These are phyloP conservation scores for Molossus molossus DNA, from an alignment of 2,797 vertebrate genomes.

Conservation along the genomic window DNA sequence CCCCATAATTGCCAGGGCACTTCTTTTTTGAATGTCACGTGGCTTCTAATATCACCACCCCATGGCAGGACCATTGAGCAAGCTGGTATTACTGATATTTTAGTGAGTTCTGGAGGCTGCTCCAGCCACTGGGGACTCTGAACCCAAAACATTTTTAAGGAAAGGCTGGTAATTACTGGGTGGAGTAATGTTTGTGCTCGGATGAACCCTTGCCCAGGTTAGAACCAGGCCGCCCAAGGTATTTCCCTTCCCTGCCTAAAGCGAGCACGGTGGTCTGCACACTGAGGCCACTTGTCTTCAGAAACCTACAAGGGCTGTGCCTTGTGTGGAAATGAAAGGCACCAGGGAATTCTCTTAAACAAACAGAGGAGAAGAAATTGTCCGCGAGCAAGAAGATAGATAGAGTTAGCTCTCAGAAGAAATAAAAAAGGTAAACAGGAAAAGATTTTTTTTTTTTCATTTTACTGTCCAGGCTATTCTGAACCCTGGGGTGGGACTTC, in stretches of 20 bases:
- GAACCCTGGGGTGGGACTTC: background rate
- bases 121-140: constrained; percentile 19
- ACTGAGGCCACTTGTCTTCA: background rate
- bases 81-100: background rate
- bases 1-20: background rate
- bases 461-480: constrained; percentile 59
- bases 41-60: background rate
- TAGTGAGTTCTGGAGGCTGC: background rate
- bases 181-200: background rate
- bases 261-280: accelerated
- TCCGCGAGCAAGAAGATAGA: constrained; percentile 53
- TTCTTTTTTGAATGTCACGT: background rate
- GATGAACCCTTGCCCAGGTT: background rate
- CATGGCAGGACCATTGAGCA: background rate
- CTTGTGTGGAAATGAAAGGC: constrained; percentile 59
- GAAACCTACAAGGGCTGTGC: accelerated
- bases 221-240: background rate
- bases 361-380: constrained; percentile 72
- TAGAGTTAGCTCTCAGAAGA: constrained; percentile 64
- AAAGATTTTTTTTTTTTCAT: constrained; percentile 70
- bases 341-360: constrained; percentile 43
- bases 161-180: constrained; percentile 30
- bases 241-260: background rate
- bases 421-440: constrained; percentile 80
- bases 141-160: background rate